These are phyloP conservation scores for Trachemys scripta DNA, from an alignment of 2,113 vertebrate genomes.

Conservation along the genomic window DNA sequence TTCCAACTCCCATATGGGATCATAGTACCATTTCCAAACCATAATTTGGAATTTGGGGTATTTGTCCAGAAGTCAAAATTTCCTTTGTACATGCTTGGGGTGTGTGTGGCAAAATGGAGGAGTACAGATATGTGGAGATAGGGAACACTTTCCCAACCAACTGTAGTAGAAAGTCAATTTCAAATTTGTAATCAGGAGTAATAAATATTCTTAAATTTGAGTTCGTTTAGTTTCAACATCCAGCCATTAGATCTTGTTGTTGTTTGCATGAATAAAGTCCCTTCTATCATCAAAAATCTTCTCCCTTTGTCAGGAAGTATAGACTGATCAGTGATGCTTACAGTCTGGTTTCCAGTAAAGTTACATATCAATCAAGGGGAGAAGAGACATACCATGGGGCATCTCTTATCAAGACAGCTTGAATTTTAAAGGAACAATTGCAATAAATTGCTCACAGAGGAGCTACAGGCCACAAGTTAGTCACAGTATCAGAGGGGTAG, in stretches of 20 bases:
- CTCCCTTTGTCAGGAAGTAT: background rate
- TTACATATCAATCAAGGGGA: background rate
- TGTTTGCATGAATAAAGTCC: background rate
- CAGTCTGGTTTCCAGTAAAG: background rate
- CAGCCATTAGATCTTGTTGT: background rate
- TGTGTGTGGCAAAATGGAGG: too few relatives aligned
- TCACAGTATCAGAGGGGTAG: too few relatives aligned
- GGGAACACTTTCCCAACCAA: background rate
- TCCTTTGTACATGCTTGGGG: too few relatives aligned
- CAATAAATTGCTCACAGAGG: background rate
- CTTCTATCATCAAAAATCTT: background rate
- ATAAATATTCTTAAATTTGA: background rate
- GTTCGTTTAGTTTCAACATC: background rate
- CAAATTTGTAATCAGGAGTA: fast-evolving
- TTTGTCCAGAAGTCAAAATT: too few relatives aligned
- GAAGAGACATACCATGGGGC: background rate
- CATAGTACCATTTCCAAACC: too few relatives aligned
- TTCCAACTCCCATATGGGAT: too few relatives aligned
- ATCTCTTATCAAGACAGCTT: background rate
- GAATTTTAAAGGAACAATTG: background rate
- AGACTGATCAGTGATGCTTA: background rate
- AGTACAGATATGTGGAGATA: fast-evolving
- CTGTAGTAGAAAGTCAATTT: background rate
- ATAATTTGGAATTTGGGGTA: too few relatives aligned
- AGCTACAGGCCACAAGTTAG: background rate